Evolutionary conservation across 2,888 invertebrate species (phyloP).

Genomic region (Andrena minutula): DNA sequence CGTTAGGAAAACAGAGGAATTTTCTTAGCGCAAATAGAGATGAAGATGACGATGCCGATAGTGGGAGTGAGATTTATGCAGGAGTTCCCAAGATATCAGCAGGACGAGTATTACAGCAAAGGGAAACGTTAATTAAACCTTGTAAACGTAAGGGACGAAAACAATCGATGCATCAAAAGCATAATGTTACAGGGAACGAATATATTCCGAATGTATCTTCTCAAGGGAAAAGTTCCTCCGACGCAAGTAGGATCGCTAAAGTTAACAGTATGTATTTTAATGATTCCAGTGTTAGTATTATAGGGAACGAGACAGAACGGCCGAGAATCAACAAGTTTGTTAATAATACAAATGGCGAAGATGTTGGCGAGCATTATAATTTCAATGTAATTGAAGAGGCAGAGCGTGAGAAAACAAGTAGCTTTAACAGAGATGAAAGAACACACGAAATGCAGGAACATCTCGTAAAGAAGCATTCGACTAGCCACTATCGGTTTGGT

Average conservation of each 20-base stretch:
- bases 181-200: not conserved
- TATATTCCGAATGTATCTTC: not conserved
- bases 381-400: not conserved
- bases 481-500: no score
- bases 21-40: not conserved
- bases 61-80: constrained; percentile 70
- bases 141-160: constrained; percentile 41
- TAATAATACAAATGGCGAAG: not conserved
- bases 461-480: not conserved
- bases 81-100: constrained; percentile 70
- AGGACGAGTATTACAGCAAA: constrained; percentile 44
- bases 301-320: constrained; percentile 54
- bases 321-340: no score
- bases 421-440: not conserved
- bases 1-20: not conserved
- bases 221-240: no score
- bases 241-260: not conserved
- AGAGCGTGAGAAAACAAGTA: not conserved
- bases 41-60: constrained; percentile 15
- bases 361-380: not conserved
- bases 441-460: constrained; percentile 1
- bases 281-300: constrained; percentile 73
- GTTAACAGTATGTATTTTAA: constrained; percentile 6
- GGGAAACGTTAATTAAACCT: constrained; percentile 2
- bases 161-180: not conserved